Percentiles rank a stretch among this genome's conserved stretches.
Conservation (phyloP, 2,113 vertebrate species). For the Malurus alboscapulatus region DNA sequence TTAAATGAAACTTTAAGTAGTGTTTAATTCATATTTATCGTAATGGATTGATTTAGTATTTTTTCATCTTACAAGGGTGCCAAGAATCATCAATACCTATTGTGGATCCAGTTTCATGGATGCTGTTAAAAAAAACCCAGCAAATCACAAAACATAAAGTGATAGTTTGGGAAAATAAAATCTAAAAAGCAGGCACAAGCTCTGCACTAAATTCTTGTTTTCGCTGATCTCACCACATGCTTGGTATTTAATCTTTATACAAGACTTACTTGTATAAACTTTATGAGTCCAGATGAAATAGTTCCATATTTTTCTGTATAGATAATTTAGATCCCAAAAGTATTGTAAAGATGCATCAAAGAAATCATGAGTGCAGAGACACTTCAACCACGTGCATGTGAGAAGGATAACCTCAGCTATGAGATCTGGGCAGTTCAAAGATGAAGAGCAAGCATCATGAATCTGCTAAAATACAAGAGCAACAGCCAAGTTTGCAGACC, state of each 20-base stretch:
- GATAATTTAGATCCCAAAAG: neutral
- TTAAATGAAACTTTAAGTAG: neutral
- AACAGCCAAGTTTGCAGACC: neutral
- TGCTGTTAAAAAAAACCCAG: neutral
- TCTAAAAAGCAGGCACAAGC: neutral
- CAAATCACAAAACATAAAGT: neutral
- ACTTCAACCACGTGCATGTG: neutral
- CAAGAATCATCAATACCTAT: neutral
- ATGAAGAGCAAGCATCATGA: neutral
- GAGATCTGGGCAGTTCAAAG: neutral
- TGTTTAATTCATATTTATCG: neutral
- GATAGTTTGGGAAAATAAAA: neutral
- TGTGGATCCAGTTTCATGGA: neutral
- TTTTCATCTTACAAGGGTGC: neutral
- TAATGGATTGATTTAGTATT: neutral
- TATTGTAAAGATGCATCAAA: neutral
- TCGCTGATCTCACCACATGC: fast-evolving
- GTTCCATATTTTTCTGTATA: neutral
- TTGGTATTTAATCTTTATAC: neutral
- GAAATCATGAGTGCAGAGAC: neutral
- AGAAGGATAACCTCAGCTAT: neutral
- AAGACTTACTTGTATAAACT: neutral
- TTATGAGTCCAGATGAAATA: neutral
- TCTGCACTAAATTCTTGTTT: neutral
- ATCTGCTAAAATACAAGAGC: neutral